Evolutionary conservation across 2,113 vertebrate species (phyloP).

Genomic region (Camarhynchus parvulus): DNA sequence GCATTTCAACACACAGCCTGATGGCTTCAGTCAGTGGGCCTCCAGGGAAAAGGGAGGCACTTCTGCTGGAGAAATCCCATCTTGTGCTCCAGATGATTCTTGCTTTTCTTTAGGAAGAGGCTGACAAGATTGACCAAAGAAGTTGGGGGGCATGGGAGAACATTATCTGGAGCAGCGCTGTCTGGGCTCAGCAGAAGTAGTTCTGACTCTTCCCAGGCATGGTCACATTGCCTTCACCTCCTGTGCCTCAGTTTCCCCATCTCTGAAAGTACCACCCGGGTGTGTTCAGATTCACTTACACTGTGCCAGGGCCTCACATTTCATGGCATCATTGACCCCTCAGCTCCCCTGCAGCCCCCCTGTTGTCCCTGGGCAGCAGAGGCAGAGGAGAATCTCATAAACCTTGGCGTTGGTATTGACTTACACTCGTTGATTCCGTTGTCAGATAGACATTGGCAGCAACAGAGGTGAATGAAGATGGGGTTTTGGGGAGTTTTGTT

Average conservation of each 20-base stretch:
- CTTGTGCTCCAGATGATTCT: neutral
- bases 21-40: neutral
- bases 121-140: neutral
- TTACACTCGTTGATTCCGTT: neutral
- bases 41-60: neutral
- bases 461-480: neutral
- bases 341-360: neutral
- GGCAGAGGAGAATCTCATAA: neutral
- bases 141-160: accelerated
- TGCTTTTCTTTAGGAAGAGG: neutral
- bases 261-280: neutral
- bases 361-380: neutral
- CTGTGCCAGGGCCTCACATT: accelerated
- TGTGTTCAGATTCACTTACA: accelerated
- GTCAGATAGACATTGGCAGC: neutral
- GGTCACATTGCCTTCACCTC: neutral
- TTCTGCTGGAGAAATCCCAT: neutral
- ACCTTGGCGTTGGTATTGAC: neutral
- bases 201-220: neutral
- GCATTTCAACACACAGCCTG: neutral
- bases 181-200: neutral
- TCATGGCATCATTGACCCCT: neutral
- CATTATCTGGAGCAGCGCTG: accelerated
- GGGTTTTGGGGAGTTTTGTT: neutral
- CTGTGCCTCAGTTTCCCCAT: neutral